phyloP scores from a whole-genome alignment of 2,888 invertebrate genomes.

The Leptopilina syphax region DNA sequence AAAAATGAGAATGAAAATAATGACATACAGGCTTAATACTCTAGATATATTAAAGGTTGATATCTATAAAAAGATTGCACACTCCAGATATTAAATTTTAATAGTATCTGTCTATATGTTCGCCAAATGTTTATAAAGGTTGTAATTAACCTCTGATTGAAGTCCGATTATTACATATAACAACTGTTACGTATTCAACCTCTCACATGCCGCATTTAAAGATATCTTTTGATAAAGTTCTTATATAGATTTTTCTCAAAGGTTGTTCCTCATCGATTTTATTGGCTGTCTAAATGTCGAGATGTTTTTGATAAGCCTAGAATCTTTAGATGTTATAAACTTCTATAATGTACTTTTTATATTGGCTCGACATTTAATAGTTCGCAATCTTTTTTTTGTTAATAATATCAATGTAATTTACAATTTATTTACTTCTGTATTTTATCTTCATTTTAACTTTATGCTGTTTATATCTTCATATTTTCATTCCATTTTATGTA shows the following conservation, averaged over 20 bases:
- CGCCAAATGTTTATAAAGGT: conserved; percentile 3
- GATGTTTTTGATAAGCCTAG: conserved; percentile 16
- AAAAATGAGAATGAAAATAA: not conserved
- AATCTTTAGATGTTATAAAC: not conserved
- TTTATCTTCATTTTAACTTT: not conserved
- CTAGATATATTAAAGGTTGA: not conserved
- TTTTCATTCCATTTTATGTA: too few species aligned
- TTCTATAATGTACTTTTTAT: not conserved
- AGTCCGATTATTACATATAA: not conserved
- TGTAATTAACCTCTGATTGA: conserved; percentile 17
- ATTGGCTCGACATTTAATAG: not conserved
- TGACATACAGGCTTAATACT: not conserved
- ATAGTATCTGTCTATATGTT: conserved; percentile 4
- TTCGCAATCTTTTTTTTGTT: not conserved
- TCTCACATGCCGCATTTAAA: not conserved
- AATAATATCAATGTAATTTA: not conserved
- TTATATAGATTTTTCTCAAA: conserved; percentile 1
- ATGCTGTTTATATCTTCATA: not conserved
- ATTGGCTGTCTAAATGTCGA: conserved; percentile 12
- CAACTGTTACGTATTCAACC: not conserved
- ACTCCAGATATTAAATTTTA: conserved; percentile 1
- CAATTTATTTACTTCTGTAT: conserved; percentile 5
- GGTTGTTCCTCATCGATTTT: conserved; percentile 15
- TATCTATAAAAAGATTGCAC: not conserved
- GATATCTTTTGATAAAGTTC: conserved; percentile 16